Evolutionary conservation across 2,797 vertebrate species (phyloP), one percentile per base, ranked within the genome.

Genomic region (Otus scops): DNA sequence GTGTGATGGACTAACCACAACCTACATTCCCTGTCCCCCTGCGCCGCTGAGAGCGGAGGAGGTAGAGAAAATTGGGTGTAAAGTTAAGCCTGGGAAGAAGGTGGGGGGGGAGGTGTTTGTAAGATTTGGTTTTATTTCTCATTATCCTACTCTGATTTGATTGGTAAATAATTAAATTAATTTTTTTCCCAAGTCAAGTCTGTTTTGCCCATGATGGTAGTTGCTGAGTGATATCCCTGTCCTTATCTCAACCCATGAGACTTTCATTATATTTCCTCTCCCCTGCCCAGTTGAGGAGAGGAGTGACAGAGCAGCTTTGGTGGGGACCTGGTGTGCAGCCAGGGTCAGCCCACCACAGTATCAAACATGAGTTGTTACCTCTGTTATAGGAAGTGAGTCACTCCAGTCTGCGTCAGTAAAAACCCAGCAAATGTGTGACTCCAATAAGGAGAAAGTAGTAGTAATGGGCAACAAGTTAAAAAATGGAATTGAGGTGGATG

Each of bases 1-100:
- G 7, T 54, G 17, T 11, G 20, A 54, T 39, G n/a, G 56, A 60
- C 30, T 11, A 3, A 45, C 28, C 10, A 2, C 9, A 74, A 27
- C 3, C 1, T 7, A 26, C 1, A 0, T 38, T 69, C 45, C 36
- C 27, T 4, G 4, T 45, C 19, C 21, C 19, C 22, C 20, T 73
- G 34, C 6, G 13, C 7, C 7, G 3, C 32, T 23, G 12, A 5
- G 7, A 11, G 36, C 9, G 13, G 34, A 32, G 7, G 15, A 73
- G 45, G 39, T 24, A 19, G 50, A 81, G 15, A 61, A 61, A 47
- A 41, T 0, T 4, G 3, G 32, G 47, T 51, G 18, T 56, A 10
- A 65, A 43, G 11, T n/a, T 83, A n/a, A 86, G 38, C n/a, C 41
- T 9, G 8, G 24, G 9, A 73, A 50, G 50, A 65, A 47, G 38